Evolutionary conservation across 2,888 invertebrate species (phyloP).

Genomic region (Apoda limacodes): DNA sequence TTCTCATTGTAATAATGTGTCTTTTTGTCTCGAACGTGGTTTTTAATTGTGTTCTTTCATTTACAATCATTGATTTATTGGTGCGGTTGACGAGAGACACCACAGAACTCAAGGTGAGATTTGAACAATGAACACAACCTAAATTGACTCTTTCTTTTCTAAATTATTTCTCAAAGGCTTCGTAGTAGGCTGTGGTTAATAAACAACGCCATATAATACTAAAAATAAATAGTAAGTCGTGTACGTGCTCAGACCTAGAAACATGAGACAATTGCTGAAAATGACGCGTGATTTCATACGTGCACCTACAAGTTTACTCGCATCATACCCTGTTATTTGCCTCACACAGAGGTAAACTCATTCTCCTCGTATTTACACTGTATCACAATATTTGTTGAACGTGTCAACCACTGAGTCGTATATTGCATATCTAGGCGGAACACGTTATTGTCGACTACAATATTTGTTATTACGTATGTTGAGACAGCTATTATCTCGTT

Average conservation of each 20-base stretch:
- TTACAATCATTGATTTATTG: constrained; percentile 55
- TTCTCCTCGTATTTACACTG: constrained; percentile 58
- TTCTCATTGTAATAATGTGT: constrained; percentile 53
- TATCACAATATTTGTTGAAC: constrained; percentile 66
- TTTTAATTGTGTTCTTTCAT: constrained; percentile 61
- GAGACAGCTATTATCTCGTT: constrained; percentile 46
- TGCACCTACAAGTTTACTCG: constrained; percentile 33
- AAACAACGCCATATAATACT: no score
- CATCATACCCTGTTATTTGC: constrained; percentile 54
- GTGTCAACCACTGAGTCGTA: constrained; percentile 59
- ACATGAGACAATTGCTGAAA: constrained; percentile 44
- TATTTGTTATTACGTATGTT: constrained; percentile 59
- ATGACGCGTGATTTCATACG: constrained; percentile 53
- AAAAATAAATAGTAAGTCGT: constrained; percentile 38
- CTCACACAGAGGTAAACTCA: constrained; percentile 34
- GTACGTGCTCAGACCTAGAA: constrained; percentile 43
- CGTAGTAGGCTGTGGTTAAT: no score
- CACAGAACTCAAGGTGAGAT: constrained; percentile 25
- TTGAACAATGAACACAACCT: no score
- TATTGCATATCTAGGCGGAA: constrained; percentile 58
- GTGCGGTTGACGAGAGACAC: constrained; percentile 29
- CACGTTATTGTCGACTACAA: constrained; percentile 47
- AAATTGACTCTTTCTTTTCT: no score
- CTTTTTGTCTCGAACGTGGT: constrained; percentile 42
- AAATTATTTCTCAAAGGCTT: no score